Conservation (phyloP, 2,113 vertebrate genomes). For the Origma solitaria region DNA sequence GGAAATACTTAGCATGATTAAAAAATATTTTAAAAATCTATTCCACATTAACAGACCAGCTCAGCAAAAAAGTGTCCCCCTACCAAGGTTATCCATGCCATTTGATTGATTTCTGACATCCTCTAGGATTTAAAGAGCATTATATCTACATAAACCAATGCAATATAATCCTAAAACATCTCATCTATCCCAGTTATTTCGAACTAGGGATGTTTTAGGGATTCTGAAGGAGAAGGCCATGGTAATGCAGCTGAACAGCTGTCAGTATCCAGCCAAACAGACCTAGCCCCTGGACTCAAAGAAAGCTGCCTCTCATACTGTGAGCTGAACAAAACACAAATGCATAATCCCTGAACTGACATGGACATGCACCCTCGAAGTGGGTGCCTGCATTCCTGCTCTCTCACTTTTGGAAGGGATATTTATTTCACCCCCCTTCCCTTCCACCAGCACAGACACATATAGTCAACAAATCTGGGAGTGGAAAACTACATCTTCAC, state of each 20-base stretch:
- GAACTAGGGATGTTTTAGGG: not conserved
- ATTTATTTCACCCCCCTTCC: not conserved
- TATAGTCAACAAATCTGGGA: not conserved
- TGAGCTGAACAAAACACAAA: not conserved
- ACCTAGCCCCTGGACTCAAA: not conserved
- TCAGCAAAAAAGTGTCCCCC: not conserved
- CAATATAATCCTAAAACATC: not conserved
- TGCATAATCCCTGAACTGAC: not conserved
- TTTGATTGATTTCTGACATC: not conserved
- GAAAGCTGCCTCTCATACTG: not conserved
- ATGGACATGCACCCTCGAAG: not conserved
- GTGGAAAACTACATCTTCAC: not conserved
- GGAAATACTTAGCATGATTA: not conserved
- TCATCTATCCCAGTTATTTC: not conserved
- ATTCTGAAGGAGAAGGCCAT: not conserved
- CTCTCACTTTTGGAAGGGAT: not conserved
- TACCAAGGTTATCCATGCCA: not conserved
- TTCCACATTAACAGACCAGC: not conserved
- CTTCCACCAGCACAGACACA: not conserved
- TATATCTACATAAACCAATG: not conserved
- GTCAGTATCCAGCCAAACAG: not conserved
- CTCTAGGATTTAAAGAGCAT: not conserved
- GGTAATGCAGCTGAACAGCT: not conserved
- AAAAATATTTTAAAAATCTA: not conserved
- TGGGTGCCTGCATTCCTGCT: not conserved